Evolutionary conservation across 2,113 vertebrate genomes (phyloP), one percentile per base, ranked within the genome.

Genomic region (Corvus hawaiiensis): DNA sequence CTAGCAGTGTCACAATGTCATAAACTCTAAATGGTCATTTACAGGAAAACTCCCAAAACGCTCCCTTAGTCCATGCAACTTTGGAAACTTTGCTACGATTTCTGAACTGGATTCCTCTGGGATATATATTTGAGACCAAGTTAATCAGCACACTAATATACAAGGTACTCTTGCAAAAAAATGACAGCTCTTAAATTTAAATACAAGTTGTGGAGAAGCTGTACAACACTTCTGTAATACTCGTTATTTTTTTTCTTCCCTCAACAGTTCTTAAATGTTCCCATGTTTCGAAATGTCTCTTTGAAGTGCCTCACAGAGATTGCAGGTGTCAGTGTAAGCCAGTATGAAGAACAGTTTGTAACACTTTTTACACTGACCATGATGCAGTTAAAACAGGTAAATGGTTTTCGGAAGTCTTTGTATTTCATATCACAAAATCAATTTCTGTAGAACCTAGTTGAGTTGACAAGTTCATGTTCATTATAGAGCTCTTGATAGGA

Each of bases 241-340:
- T 49, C 13, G 41, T 20, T 13, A 10, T n/a, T 49, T 72, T 64
- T 64, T 75, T 86, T 10, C 11, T 81, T 89, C 59, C 85, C 74
- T 91, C n/a, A 78, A 58, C 94, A 99, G 99, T 99, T 99, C 97
- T 97, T 99, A 97, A 99, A 99, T 96, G 99, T 99, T 81, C 99
- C 99, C 64, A 99, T 99, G 99, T 99, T 99, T 95, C 99, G 99
- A 93, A 99, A 99, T 22, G 99, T 99, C 87, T 99, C 99, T 55
- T 97, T 99, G 96, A 99, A 99, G 98, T 99, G 99, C 98, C 98
- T 99, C 98, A 99, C 99, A 71, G 99, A 99, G 97, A 99, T 99
- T 73, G 99, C 99, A 61, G 99, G 99, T 49, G 99, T 99, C 95
- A 99, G 99, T 59, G 99, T 99, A 87, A 99, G 99, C 97, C 99